Conservation (phyloP, 2,888 invertebrate species). For the Reticulitermes lucifugus region DNA sequence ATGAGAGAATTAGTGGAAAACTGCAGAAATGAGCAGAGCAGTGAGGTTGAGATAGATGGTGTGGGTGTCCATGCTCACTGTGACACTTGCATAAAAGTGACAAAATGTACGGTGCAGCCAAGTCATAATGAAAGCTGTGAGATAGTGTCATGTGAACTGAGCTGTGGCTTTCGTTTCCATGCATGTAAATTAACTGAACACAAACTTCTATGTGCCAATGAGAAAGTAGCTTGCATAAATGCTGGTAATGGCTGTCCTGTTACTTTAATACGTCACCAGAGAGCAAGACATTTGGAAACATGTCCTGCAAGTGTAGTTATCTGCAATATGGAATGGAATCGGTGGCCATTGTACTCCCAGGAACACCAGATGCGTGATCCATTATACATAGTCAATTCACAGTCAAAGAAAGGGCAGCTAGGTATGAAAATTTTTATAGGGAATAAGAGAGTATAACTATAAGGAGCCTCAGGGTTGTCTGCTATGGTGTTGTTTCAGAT, state of each 20-base stretch:
- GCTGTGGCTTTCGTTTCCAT: conserved; percentile 37
- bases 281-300: conserved; percentile 34
- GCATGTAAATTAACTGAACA: conserved; percentile 37
- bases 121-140: neutral
- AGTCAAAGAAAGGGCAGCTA: conserved; percentile 24
- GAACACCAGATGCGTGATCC: conserved; percentile 23
- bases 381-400: conserved; percentile 21
- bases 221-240: conserved; percentile 45
- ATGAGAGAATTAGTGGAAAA: neutral
- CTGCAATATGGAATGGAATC: conserved; percentile 35
- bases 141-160: conserved; percentile 31
- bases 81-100: conserved; percentile 26
- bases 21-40: neutral
- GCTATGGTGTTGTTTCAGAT: neutral
- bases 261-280: conserved; percentile 18
- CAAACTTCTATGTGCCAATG: conserved; percentile 34
- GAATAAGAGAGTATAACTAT: neutral
- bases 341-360: conserved; percentile 32
- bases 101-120: conserved; percentile 23
- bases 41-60: neutral
- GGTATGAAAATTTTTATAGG: conserved; percentile 14
- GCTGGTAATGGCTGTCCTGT: conserved; percentile 41
- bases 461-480: neutral
- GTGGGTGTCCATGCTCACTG: conserved; percentile 23
- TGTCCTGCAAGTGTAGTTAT: conserved; percentile 40